A percentile compares a stretch with the other conserved stretches of the same genome.
Conservation (phyloP, 64 coral and sea anemone genomes). For the Pachyseris speciosa region DNA sequence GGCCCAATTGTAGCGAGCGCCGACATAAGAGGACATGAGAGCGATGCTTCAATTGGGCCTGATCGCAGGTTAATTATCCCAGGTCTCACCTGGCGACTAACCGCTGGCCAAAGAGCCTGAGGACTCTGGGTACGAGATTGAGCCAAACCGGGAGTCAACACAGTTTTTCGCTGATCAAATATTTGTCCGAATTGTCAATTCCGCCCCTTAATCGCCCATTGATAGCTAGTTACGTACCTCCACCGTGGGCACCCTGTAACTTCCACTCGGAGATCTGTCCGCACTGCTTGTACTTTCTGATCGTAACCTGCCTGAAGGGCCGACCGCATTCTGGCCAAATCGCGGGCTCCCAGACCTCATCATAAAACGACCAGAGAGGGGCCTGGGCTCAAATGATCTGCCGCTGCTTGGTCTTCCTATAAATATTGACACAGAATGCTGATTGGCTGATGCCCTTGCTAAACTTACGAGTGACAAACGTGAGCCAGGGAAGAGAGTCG, state of each 20-base stretch:
- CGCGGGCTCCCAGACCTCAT: conserved; percentile 14
- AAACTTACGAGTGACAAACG: too few relatives aligned
- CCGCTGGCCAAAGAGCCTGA: too few relatives aligned
- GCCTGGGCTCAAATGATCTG: conserved; percentile 37
- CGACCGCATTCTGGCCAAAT: conserved; percentile 24
- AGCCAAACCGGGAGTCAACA: too few relatives aligned
- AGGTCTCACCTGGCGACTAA: too few relatives aligned
- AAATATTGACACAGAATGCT: not conserved
- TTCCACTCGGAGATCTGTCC: not conserved
- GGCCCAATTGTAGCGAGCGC: too few relatives aligned
- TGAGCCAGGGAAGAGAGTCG: not conserved
- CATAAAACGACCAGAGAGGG: conserved; percentile 33
- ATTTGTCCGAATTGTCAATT: not conserved
- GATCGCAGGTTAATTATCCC: too few relatives aligned
- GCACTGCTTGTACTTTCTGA: conserved; percentile 1
- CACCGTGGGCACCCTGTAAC: not conserved
- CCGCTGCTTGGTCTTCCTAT: conserved; percentile 38
- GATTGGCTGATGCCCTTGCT: not conserved
- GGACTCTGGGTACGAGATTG: too few relatives aligned
- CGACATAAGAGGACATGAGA: too few relatives aligned
- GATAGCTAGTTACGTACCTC: conserved; percentile 54
- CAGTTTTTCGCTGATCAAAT: too few relatives aligned
- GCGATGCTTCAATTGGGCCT: too few relatives aligned
- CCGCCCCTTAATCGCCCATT: not conserved
- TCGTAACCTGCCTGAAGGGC: not conserved